Base-by-base conservation (phyloP, 1,140 invertebrate genomes). In the Andricus grossulariae region DNA sequence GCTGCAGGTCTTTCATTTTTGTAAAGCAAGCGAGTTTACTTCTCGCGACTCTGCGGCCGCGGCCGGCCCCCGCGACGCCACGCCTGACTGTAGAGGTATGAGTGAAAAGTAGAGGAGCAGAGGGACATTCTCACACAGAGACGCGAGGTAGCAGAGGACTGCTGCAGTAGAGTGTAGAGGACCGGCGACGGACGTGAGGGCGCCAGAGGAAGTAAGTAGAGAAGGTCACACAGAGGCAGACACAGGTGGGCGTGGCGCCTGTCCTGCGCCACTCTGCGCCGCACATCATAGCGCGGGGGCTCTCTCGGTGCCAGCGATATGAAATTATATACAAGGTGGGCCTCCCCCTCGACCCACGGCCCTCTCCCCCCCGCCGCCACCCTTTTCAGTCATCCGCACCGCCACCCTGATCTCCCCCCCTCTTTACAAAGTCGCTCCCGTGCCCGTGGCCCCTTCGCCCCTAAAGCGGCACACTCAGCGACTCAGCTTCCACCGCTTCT, bases 221-320 rank as follows among this genome's bases (percentile, higher is more conserved):
- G 78, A 81, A 76, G 76, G 75, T 71, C 81, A 72, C 80, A 82
- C 80, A 72, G 78, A 82, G 80, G 77, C 77, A 81, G 83, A 79
- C 81, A 84, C 83, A 84, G 83, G 83, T 84, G 83, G 81, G 88
- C 88, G 88, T 90, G 88, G 88, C 87, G 87, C 86, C 85, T 88
- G 86, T 88, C 85, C 84, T 86, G 85, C 84, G 80, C 84, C 81
- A 84, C 82, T 82, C 72, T 79, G 74, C 78, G 80, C 79, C 77
- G 77, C 85, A 85, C 85, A 84, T 84, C 82, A 86, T 84, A 85
- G 80, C 77, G 80, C 80, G 79, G 77, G 79, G 77, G 75, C 74
- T 75, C 73, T 75, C 21, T 73, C 75, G 72, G 45, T 60, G 19
- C 50, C 50, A 25, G 71, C 76, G 83, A 88, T 86, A 87, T 84